Evolutionary conservation across 35 echinoderm and acorn worm genomes (phyloP).

Genomic region (Ptychodera flava): DNA sequence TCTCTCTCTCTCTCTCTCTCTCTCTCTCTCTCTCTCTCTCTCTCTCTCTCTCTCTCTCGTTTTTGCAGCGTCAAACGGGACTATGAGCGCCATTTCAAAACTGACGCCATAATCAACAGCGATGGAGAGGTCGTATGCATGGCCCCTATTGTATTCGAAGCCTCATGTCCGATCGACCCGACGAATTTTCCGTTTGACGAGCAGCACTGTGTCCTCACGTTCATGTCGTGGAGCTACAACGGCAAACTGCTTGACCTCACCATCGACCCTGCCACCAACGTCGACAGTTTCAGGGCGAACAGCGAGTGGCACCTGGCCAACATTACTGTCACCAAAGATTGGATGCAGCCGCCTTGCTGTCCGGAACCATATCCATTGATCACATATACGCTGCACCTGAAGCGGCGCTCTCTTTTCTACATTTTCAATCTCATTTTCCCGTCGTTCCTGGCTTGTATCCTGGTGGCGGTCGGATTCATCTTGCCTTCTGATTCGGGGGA

Average conservation of each 20-base stretch:
- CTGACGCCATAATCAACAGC: not conserved
- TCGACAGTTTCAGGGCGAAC: not conserved
- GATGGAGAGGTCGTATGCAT: conserved; percentile 21
- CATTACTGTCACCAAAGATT: not conserved
- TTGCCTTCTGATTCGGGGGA: not conserved
- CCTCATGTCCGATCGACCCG: conserved; percentile 14
- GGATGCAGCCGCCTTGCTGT: not conserved
- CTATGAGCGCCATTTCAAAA: not conserved
- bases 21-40: too few species aligned
- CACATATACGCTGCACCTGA: not conserved
- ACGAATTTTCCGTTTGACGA: conserved; percentile 30
- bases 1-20: too few species aligned
- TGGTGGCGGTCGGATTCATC: not conserved
- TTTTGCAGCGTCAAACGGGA: not conserved
- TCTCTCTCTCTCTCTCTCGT: too few species aligned
- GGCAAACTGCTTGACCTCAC: not conserved
- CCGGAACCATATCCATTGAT: not conserved
- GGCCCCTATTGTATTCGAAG: conserved; percentile 27
- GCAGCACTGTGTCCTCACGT: conserved; percentile 26
- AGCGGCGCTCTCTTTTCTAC: not conserved
- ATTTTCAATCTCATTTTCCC: not conserved
- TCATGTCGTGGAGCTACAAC: conserved; percentile 25
- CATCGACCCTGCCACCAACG: not conserved
- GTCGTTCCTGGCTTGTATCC: not conserved
- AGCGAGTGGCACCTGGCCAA: not conserved